Evolutionary conservation across 2,888 invertebrate genomes (phyloP).

Genomic region (Halictus quadricinctus): DNA sequence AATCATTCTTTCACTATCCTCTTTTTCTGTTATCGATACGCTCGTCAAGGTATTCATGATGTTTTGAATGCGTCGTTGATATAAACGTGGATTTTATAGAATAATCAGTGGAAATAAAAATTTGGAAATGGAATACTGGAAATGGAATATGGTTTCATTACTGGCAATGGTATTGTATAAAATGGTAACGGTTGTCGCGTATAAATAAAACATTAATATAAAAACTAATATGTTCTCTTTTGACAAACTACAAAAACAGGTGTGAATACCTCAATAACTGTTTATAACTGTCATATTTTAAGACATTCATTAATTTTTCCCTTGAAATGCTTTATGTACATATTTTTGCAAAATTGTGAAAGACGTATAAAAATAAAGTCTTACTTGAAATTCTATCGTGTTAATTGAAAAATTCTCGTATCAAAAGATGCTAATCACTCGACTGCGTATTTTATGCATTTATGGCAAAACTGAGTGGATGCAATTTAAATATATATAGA

Average conservation of each 20-base stretch:
- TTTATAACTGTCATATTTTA: not conserved
- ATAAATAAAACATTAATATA: not conserved
- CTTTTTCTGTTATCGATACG: not conserved
- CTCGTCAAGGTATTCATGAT: not conserved
- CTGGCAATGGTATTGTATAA: not conserved
- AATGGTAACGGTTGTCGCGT: not conserved
- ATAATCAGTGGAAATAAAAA: no score
- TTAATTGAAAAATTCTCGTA: not conserved
- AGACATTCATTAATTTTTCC: not conserved
- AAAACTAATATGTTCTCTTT: not conserved
- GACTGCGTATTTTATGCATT: no score
- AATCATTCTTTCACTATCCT: not conserved
- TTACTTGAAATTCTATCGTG: not conserved
- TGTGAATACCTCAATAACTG: not conserved
- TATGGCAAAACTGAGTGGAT: no score
- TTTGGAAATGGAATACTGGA: not conserved
- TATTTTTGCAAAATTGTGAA: not conserved
- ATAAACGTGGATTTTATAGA: no score
- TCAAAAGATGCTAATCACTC: no score
- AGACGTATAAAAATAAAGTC: not conserved
- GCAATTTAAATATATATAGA: not conserved
- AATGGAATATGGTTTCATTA: not conserved
- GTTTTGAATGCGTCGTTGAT: not conserved
- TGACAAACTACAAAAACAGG: not conserved
- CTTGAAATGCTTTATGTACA: not conserved